phyloP scores from a whole-genome alignment of 2,797 vertebrate genomes.

The Acanthurus lineatus region DNA sequence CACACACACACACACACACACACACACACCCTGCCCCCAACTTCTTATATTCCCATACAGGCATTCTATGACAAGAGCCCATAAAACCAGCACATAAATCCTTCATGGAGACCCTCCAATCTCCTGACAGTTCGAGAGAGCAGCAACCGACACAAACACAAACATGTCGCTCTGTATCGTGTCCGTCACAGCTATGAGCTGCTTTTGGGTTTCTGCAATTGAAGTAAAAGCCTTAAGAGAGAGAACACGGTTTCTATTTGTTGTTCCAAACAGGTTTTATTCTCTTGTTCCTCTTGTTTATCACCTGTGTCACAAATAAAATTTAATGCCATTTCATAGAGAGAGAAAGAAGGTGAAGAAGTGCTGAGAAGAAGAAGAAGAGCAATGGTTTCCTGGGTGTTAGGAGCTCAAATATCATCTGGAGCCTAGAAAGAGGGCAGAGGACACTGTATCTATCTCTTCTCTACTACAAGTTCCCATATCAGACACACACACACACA shows the following conservation, averaged over 20 bases:
- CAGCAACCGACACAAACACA: constrained; percentile 23
- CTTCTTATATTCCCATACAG: constrained; percentile 71
- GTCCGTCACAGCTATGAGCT: not conserved
- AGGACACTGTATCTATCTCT: not conserved
- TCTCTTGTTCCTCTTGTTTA: not conserved
- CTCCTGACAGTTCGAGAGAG: constrained; percentile 32
- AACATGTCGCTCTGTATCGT: not conserved
- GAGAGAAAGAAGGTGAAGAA: constrained; percentile 3
- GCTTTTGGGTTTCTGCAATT: not conserved
- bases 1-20: constrained; percentile 52
- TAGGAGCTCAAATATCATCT: constrained; percentile 35
- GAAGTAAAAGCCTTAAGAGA: not conserved
- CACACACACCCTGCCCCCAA: constrained; percentile 65
- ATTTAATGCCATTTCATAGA: not conserved
- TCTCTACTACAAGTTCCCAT: constrained; percentile 12
- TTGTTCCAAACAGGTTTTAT: not conserved
- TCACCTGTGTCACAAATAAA: not conserved
- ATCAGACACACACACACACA: constrained; percentile 1
- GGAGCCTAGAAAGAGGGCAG: constrained; percentile 10
- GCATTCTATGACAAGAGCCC: constrained; percentile 52
- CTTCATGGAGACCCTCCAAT: constrained; percentile 54
- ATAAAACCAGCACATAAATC: constrained; percentile 73
- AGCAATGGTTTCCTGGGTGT: constrained; percentile 21
- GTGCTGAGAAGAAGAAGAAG: not conserved
- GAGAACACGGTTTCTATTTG: not conserved